A percentile compares a stretch with the other conserved stretches of the same genome.
These are phyloP conservation scores for Hephaestus fuliginosus DNA, from an alignment of 2,797 vertebrate species.

Conservation along the genomic window DNA sequence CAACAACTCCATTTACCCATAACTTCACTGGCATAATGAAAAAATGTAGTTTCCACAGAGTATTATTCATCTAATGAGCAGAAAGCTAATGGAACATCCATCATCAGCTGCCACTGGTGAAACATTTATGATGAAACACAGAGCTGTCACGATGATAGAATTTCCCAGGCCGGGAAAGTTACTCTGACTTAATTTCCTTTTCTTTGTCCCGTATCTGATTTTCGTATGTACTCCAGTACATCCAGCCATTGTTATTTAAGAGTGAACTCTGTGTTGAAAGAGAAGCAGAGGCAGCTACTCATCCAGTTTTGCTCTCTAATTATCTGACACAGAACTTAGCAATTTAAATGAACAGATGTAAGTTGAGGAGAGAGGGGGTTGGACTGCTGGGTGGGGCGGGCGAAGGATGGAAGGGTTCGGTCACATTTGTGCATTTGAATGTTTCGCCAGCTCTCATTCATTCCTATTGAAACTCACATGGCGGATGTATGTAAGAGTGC, in stretches of 20 bases:
- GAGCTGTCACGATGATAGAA: background rate
- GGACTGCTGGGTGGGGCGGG: background rate
- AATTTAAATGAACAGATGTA: constrained; percentile 10
- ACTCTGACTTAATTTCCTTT: background rate
- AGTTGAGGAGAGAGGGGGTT: background rate
- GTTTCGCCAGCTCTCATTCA: background rate
- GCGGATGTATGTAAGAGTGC: background rate
- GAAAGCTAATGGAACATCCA: background rate
- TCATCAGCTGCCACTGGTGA: background rate
- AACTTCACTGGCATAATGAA: background rate
- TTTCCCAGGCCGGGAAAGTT: background rate
- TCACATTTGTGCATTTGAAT: background rate
- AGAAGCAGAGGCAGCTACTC: background rate
- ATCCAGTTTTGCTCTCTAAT: constrained; percentile 19
- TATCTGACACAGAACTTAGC: background rate
- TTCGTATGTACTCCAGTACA: background rate
- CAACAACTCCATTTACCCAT: background rate
- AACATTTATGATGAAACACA: background rate
- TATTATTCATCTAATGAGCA: constrained; percentile 1
- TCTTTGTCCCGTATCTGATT: constrained; percentile 4
- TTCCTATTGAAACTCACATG: background rate
- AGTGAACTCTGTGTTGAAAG: background rate
- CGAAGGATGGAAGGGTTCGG: background rate
- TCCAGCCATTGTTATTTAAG: constrained; percentile 3
- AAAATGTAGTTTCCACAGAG: constrained; percentile 17